These are phyloP conservation scores for Axis porcinus DNA, from an alignment of 2,113 vertebrate genomes.

Conservation along the genomic window DNA sequence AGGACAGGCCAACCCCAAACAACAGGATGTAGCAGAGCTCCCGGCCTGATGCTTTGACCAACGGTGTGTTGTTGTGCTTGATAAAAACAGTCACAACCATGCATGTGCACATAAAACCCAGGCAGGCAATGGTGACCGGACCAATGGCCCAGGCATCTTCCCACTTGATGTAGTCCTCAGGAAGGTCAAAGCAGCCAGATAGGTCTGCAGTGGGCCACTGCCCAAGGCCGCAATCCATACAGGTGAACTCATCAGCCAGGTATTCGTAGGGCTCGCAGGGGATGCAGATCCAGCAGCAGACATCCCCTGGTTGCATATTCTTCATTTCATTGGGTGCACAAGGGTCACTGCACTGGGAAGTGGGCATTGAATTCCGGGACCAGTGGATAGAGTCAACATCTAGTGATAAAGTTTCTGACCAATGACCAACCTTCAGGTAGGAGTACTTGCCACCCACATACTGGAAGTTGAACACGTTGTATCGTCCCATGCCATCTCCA, in stretches of 20 bases:
- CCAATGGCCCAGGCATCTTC: slow-evolving; percentile 98
- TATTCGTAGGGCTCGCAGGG: slow-evolving; percentile 95
- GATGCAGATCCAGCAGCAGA: slow-evolving; percentile 99
- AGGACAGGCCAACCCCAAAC: slow-evolving; percentile 95
- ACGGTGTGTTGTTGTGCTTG: slow-evolving; percentile 93
- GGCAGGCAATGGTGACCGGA: slow-evolving; percentile 95
- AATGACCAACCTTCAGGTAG: slow-evolving; percentile 95
- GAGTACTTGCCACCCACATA: slow-evolving; percentile 85
- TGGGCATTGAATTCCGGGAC: slow-evolving; percentile 89
- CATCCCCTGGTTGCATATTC: slow-evolving; percentile 98
- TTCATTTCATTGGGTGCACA: slow-evolving; percentile 98
- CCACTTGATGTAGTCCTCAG: slow-evolving; percentile 99
- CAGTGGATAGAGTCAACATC: slow-evolving; percentile 91
- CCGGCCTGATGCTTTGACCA: slow-evolving; percentile 97
- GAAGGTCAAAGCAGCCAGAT: slow-evolving; percentile 92
- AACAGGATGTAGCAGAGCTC: slow-evolving; percentile 97
- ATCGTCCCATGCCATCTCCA: slow-evolving; percentile 94
- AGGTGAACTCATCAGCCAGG: slow-evolving; percentile 96
- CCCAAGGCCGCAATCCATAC: slow-evolving; percentile 91
- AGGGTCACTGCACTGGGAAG: slow-evolving; percentile 97
- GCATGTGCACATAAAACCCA: slow-evolving; percentile 94
- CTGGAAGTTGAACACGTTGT: slow-evolving; percentile 99
- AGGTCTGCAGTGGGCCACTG: slow-evolving; percentile 94
- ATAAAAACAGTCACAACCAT: slow-evolving; percentile 93
- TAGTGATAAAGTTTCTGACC: slow-evolving; percentile 93